These are phyloP conservation scores for Macrophya alboannulata DNA, from an alignment of 2,888 invertebrate species.

Conservation along the genomic window DNA sequence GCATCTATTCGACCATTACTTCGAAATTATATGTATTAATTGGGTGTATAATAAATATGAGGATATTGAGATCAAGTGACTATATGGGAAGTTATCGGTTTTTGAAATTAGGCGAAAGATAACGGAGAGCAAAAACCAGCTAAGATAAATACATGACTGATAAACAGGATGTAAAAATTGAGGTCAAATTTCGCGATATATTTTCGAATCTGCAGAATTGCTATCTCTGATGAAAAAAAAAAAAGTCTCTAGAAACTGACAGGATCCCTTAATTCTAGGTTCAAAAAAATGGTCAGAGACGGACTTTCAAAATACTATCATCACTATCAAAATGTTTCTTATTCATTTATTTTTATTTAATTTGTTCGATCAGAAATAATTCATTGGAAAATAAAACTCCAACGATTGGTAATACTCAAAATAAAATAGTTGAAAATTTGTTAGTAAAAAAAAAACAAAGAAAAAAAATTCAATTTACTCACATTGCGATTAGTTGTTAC, in stretches of 20 bases:
- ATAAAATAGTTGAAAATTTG: background rate
- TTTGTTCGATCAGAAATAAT: no score
- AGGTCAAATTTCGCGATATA: slow-evolving; percentile 16
- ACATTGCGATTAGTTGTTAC: slow-evolving; percentile 43
- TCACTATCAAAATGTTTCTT: no score
- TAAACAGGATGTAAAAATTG: background rate
- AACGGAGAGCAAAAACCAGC: background rate
- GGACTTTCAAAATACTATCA: no score
- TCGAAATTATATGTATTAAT: background rate
- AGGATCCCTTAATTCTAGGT: no score
- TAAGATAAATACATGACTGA: background rate
- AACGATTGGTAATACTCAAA: background rate
- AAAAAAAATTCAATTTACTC: background rate
- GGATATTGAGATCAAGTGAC: background rate
- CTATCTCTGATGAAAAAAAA: no score
- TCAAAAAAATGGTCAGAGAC: no score
- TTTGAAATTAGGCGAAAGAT: slow-evolving; percentile 38
- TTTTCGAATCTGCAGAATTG: background rate
- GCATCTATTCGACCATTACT: background rate
- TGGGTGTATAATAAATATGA: background rate
- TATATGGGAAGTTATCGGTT: background rate
- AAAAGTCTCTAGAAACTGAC: no score
- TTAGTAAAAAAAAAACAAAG: background rate
- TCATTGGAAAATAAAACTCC: background rate
- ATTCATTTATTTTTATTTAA: no score